Base-by-base conservation (phyloP, 2,888 invertebrate genomes). In the Melanophora roralis region DNA sequence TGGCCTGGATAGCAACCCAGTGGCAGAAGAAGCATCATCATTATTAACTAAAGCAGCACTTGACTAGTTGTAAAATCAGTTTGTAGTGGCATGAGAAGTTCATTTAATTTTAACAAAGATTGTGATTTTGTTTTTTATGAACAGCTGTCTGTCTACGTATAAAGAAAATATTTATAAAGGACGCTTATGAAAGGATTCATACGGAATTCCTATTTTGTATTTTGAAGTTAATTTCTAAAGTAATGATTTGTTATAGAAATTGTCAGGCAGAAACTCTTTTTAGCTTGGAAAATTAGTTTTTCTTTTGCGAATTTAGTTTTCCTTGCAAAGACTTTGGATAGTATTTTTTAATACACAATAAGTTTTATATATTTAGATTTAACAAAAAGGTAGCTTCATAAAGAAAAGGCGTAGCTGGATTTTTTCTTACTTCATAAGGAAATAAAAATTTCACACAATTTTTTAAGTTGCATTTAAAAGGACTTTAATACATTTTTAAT, bases 51-150 rank as follows among this genome's bases (percentile, higher is more conserved):
- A 45, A 55, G 27, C 38, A 49, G 27, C 32, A 27, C 23, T 12
- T 27, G 7, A 23, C 38, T 27, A 57, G 65, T 59, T 43, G 59
- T 21, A 55, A 40, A 34, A 49, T 27, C 3, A 27, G 27, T 27
- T 5, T 27, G 27, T 14, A 51, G 27, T 51, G 55, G 40, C 49
- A 77, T 77, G 47, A 57, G 43, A 59, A 64, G 57, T 77, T 69
- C 57, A 76, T 64, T 71, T 69, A 57, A 64, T 57, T 76, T 57
- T 71, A 76, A 71, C 76, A 64, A 57, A 76, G 62, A 71, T 71
- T 76, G 57, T 71, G 55, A 76, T 76, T 76, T 64, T 76, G 45
- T 64, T 57, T 69, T 51, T 47, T 19, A 21, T 45, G 4, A 47
- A 8, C 51, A 43, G 21, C 6, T 40, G 62, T 73, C 11, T 57